Evolutionary conservation across 2,797 vertebrate genomes (phyloP), one percentile per base, ranked within the genome.

Genomic region (Falco columbarius): DNA sequence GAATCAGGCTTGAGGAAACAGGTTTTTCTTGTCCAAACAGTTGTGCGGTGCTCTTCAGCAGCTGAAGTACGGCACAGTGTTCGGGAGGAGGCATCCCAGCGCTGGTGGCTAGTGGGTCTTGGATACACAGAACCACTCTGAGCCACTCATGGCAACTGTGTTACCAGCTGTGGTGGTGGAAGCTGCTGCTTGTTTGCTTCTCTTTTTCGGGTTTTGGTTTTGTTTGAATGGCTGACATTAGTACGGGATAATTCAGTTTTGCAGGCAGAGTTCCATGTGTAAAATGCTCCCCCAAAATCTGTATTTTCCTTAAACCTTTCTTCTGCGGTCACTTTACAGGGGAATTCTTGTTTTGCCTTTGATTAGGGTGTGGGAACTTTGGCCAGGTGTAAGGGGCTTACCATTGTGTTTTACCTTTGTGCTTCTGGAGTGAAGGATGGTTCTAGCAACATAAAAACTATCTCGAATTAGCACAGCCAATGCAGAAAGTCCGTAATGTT

Each of bases 41-140:
- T 40, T 40, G 42, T 23, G 52, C 26, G 19, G 17, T 12, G 3
- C 66, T 84, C 26, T 62, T 59, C 26, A 58, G 65, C 8, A 7
- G 40, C 12, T 47, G 42, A 58, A 47, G 14, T 9, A 12, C 1
- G 15, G 8, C 4, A 4, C 5, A 29, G 15, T 5, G 2, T 52
- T 59, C 54, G 59, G 55, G 73, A 76, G 49, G 42, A 29, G 46
- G 38, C 15, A 67, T 24, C 44, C 26, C 3, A 15, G 49, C 58
- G 59, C n/a, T 1, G 24, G 22, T 3, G 4, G 58, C 34, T n/a
- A 79, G 66, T 0, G 0, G 58, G 47, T 44, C 38, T 26, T 14
- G 44, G 32, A 51, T 21, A 32, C 44, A 20, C 19, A 32, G 14
- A 26, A 63, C 22, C 63, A 3, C 26, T 54, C 10, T 7, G 36